A percentile compares a stretch with the other conserved stretches of the same genome.
Conservation (phyloP, 2,113 vertebrate genomes). For the Gavia stellata region DNA sequence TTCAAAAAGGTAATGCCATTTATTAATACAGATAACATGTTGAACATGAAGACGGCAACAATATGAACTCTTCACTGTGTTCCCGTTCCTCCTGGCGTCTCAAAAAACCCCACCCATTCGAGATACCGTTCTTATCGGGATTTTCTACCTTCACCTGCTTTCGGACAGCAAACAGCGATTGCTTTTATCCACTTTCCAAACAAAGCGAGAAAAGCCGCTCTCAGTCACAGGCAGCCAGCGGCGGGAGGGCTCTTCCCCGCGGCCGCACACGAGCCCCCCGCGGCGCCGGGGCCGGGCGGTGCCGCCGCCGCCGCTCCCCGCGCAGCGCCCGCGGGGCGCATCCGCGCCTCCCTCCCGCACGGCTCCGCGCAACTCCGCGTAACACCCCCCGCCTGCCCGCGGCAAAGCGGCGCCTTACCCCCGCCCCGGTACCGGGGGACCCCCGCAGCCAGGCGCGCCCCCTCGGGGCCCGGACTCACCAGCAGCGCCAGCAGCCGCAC, state of each 20-base stretch:
- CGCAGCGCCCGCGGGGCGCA: not conserved
- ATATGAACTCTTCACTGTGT: rapidly evolving
- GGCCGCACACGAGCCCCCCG: not conserved
- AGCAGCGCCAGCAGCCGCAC: not conserved
- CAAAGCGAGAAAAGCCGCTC: not conserved
- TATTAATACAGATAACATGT: rapidly evolving
- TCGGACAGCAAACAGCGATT: rapidly evolving
- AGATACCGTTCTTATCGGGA: rapidly evolving
- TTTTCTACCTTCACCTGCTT: not conserved
- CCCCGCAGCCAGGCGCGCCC: not conserved
- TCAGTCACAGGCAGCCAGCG: not conserved
- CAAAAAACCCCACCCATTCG: not conserved
- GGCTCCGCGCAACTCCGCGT: not conserved
- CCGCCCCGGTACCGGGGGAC: not conserved
- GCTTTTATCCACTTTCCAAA: not conserved
- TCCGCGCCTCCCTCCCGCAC: not conserved
- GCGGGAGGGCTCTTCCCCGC: not conserved
- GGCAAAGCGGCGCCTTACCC: not conserved
- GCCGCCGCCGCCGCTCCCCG: too few relatives aligned
- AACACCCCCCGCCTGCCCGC: not conserved
- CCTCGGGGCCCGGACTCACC: constrained; percentile 30
- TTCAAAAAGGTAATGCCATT: rapidly evolving
- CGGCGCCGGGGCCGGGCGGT: not conserved
- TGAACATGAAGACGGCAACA: not conserved
- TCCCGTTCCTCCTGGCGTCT: not conserved